Evolutionary conservation across 2,113 vertebrate genomes (phyloP), one percentile per base, ranked within the genome.

Genomic region (Cariama cristata): DNA sequence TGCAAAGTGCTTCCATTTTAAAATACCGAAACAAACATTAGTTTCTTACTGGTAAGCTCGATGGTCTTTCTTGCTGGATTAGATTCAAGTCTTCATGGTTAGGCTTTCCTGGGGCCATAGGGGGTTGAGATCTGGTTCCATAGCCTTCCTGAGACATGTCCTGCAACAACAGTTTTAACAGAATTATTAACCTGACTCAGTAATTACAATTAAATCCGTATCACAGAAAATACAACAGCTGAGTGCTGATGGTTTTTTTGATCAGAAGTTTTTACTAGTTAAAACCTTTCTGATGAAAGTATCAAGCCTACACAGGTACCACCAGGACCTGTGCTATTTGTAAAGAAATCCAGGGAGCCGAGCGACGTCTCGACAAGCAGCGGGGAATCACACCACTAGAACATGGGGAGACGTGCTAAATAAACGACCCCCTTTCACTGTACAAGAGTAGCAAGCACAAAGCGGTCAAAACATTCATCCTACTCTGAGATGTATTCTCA

Each of bases 11-110:
- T 79, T 92, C 88, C 11, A 11, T 86, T 90, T 84, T 35, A 77
- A 69, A 93, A 90, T 62, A 83, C 18, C 55, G 59, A 93, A 94
- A 95, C 11, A 94, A 96, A 88, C 68, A 91, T 64, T 77, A 62
- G 79, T 91, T 96, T 97, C 99, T 99, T 99, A 99, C 99, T 98
- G 99, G 99, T 98, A 99, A 98, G 90, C 99, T 99, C 10, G 99
- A 99, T 49, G 99, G 99, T 95, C 99, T 99, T 96, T 99, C 99
- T 91, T 99, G 99, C 76, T 99, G 98, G 67, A 99, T 99, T 96
- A 99, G 95, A 95, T 98, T 99, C 93, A 99, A 98, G 75, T 99
- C 99, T 98, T 99, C 99, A 40, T 98, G 99, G 98, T 99, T 99
- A 91, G 98, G 96, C 98, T 99, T 99, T 97, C 99, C 99, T 96